Base-by-base conservation (phyloP, 2,797 vertebrate genomes). In the Jordanella pulchra region DNA sequence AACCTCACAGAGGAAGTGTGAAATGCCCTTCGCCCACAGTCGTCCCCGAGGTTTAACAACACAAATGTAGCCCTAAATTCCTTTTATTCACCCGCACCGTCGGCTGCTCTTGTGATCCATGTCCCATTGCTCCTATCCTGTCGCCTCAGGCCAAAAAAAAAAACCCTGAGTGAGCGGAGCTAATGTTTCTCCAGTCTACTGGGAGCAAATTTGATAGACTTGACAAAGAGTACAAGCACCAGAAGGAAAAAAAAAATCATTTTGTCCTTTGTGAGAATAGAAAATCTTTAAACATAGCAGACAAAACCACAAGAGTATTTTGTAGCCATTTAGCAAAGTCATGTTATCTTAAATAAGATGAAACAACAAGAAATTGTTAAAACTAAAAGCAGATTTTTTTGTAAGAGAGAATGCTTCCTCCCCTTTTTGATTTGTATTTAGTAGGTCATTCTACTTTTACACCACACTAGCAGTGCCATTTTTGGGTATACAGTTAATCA, bases 121-220 rank as follows among this genome's bases (percentile, higher is more conserved):
- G 76, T 79, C 74, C 72, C 61, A 35, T 71, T 51, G 48, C 58
- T 79, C 56, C 75, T 45, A 47, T 73, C 42, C 76, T 73, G 84
- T 80, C 55, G 73, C 81, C 82, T 69, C 48, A 3, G 77, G 84
- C 85, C 50, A 50, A 69, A 60, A 70, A 73, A 42, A 13, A 69
- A 73, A 42, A 7, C 60, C 60, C 76, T 78, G 84, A 85, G 58
- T 71, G 79, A 86, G 78, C 75, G 56, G 66, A 48, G 39, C 77
- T 73, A 79, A 81, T 84, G 81, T 75, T 69, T 69, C 72, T 64
- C 18, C 39, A n/a, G 63, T 80, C 77, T 58, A 23, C 67, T 39
- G 72, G 85, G 82, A 86, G 67, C 25, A 21, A 60, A 71, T 67
- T 44, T 80, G 75, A 85, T 75, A 73, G 82, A 87, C 82, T 61